phyloP scores from a whole-genome alignment of 1,140 invertebrate genomes.

The Brachionus angularis region DNA sequence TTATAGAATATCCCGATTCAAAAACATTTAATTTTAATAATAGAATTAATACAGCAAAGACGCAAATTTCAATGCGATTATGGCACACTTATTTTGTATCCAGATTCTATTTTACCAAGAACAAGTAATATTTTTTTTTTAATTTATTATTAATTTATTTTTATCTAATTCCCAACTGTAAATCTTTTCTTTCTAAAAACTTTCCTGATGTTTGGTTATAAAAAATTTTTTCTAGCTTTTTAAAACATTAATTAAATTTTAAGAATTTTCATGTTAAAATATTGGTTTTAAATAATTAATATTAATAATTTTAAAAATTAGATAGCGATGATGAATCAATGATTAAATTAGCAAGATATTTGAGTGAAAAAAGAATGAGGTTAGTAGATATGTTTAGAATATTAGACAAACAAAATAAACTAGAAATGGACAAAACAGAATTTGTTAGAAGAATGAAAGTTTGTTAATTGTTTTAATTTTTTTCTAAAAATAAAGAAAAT shows the following conservation, averaged over 20 bases:
- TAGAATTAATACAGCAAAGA: conserved; percentile 36
- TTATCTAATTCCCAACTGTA: too few relatives aligned
- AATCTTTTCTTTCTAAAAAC: too few relatives aligned
- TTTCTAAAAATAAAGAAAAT: neutral
- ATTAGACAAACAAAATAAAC: conserved; percentile 14
- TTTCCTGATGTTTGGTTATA: too few relatives aligned
- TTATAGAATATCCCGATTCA: conserved; percentile 29
- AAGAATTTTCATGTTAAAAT: too few relatives aligned
- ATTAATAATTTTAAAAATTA: neutral
- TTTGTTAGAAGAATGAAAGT: conserved; percentile 39
- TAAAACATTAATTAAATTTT: too few relatives aligned
- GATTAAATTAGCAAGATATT: conserved; percentile 30
- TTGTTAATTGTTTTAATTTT: too few relatives aligned
- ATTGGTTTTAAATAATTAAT: too few relatives aligned
- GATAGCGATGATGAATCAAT: conserved; percentile 40
- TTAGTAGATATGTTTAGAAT: conserved; percentile 24
- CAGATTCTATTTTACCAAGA: neutral
- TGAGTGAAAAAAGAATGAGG: conserved; percentile 31
- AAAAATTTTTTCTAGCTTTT: too few relatives aligned
- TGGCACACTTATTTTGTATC: conserved; percentile 4
- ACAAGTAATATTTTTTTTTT: neutral
- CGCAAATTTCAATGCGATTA: conserved; percentile 41
- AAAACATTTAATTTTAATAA: conserved; percentile 27
- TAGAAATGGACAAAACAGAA: conserved; percentile 31
- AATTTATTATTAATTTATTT: neutral